phyloP scores from a whole-genome alignment of 2,113 vertebrate genomes.

The Tapirus terrestris region DNA sequence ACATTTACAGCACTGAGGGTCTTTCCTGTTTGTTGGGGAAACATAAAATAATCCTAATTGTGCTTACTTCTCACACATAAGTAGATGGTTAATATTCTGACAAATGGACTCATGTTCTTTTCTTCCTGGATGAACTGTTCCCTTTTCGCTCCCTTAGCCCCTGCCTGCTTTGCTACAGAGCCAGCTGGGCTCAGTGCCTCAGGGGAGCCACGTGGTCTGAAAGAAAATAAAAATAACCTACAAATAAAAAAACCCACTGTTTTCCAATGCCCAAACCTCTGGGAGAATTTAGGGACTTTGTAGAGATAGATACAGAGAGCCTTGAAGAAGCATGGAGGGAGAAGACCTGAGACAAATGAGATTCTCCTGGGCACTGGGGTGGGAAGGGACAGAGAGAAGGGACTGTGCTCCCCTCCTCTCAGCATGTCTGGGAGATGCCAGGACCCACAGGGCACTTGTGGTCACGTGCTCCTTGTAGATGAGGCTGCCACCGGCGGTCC shows the following conservation, averaged over 20 bases:
- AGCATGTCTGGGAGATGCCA: not conserved
- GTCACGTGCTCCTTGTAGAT: not conserved
- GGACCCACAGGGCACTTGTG: not conserved
- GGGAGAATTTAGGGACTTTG: not conserved
- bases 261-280: constrained; percentile 2
- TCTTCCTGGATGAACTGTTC: not conserved
- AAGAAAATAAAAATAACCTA: not conserved
- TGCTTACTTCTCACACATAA: not conserved
- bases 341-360: not conserved
- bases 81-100: not conserved
- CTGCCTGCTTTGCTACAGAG: not conserved
- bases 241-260: not conserved
- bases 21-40: not conserved
- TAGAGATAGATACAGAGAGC: fast-evolving
- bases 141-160: too few relatives aligned
- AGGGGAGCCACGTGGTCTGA: not conserved
- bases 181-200: not conserved
- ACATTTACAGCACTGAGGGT: not conserved
- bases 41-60: not conserved
- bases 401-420: not conserved
- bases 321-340: not conserved
- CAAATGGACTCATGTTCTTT: not conserved
- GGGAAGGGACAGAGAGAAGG: too few relatives aligned
- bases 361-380: not conserved
- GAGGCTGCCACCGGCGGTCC: too few relatives aligned